These are phyloP conservation scores for Lerema accius DNA, from an alignment of 1,140 invertebrate species.

Conservation along the genomic window DNA sequence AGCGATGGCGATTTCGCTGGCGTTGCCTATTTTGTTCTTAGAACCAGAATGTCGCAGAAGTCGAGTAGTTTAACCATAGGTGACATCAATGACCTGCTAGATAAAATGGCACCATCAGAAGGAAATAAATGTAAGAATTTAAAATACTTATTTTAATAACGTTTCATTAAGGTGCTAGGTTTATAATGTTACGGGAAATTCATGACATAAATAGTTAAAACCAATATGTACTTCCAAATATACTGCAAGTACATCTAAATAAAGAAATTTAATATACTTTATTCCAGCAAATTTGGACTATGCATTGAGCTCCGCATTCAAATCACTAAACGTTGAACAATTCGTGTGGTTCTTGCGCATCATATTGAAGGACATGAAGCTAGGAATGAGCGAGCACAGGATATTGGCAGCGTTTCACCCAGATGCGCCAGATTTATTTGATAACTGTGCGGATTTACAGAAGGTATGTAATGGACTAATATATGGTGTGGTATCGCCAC, in stretches of 20 bases:
- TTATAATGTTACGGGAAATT: too few species aligned
- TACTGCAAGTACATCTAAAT: too few species aligned
- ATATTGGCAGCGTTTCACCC: conserved; percentile 90
- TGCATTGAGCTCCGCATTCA: conserved; percentile 55
- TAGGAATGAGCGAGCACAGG: conserved; percentile 87
- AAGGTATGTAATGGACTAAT: conserved; percentile 85
- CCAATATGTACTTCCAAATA: too few species aligned
- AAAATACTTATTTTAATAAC: conserved; percentile 22
- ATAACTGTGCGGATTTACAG: conserved; percentile 87
- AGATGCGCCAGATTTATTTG: conserved; percentile 91
- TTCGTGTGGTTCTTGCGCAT: conserved; percentile 95
- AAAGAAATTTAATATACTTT: too few species aligned
- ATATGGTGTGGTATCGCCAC: too few species aligned
- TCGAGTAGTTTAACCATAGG: conserved; percentile 46
- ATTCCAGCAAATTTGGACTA: conserved; percentile 60
- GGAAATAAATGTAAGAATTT: conserved; percentile 67
- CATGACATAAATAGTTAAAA: too few species aligned
- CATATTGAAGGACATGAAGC: conserved; percentile 91
- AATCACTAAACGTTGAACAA: conserved; percentile 86
- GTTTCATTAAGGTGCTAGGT: too few species aligned
- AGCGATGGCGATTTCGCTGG: conserved; percentile 61
- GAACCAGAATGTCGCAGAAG: conserved; percentile 47
- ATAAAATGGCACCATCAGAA: conserved; percentile 60
- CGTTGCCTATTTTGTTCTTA: conserved; percentile 59
- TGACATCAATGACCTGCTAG: conserved; percentile 60